Conservation (phyloP, 1,140 invertebrate genomes). For the Oscheius sp. region DNA sequence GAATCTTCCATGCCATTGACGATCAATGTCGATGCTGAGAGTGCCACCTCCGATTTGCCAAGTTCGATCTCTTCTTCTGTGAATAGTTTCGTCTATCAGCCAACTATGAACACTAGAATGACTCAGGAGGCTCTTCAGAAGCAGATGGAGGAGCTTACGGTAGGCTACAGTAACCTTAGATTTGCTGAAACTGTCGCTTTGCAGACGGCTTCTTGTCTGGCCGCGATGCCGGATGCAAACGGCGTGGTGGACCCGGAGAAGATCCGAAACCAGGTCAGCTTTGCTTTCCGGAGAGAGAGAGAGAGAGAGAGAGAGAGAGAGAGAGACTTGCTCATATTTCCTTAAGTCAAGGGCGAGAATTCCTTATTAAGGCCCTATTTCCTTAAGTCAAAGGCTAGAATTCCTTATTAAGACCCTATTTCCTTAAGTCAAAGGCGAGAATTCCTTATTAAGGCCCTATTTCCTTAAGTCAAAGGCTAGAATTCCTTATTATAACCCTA, state of each 20-base stretch:
- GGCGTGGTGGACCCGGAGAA: conserved; percentile 20
- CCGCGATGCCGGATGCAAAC: conserved; percentile 22
- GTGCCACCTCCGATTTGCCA: conserved; percentile 22
- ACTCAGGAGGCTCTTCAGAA: neutral
- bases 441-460: no score
- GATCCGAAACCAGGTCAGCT: neutral
- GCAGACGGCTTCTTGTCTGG: conserved; percentile 3
- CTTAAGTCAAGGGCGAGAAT: no score
- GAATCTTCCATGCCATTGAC: conserved; percentile 8
- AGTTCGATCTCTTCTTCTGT: conserved; percentile 24
- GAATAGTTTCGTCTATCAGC: conserved; percentile 23
- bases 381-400: no score
- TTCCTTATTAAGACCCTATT: no score
- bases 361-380: no score
- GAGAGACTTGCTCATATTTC: no score
- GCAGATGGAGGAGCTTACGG: conserved; percentile 18
- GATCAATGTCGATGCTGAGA: conserved; percentile 12
- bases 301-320: no score
- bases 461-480: no score
- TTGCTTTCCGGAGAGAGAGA: no score
- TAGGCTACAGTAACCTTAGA: neutral
- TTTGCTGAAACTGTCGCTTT: neutral
- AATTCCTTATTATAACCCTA: no score
- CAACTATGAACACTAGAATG: neutral
- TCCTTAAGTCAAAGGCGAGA: no score